Percentiles rank a stretch among this genome's conserved stretches.
Conservation (phyloP, 1,140 invertebrate species). For the Yoshiicerus persimilis region DNA sequence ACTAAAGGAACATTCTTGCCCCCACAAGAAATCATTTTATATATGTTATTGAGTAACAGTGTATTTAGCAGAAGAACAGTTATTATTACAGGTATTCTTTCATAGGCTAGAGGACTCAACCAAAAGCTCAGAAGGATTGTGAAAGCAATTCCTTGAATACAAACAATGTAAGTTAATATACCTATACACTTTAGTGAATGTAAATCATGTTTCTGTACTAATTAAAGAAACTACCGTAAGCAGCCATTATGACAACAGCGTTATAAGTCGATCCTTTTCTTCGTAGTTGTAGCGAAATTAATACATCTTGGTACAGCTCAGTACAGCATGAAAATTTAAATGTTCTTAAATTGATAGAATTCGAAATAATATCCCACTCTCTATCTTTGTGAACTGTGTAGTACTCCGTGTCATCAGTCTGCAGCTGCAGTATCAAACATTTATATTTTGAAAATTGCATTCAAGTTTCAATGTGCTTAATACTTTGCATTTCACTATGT, state of each 20-base stretch:
- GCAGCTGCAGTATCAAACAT: neutral
- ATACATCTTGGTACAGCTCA: neutral
- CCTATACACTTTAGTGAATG: no score
- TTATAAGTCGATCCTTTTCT: neutral
- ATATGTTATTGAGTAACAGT: slow-evolving; percentile 24
- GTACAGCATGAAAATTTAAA: neutral
- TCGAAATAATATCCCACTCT: neutral
- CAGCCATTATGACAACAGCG: neutral
- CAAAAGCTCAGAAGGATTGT: slow-evolving; percentile 28
- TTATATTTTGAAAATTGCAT: neutral
- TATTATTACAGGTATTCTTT: slow-evolving; percentile 26
- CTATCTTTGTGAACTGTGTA: neutral
- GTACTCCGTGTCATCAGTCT: neutral
- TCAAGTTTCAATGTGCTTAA: neutral
- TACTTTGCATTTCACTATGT: neutral
- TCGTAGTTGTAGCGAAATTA: neutral
- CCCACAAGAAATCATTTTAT: slow-evolving; percentile 22
- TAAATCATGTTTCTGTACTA: no score
- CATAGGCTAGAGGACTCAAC: slow-evolving; percentile 2
- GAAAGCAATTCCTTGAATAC: slow-evolving; percentile 1
- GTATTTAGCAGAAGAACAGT: neutral
- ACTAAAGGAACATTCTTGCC: slow-evolving; percentile 28
- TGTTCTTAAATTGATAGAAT: neutral
- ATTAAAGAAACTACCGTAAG: neutral
- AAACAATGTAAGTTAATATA: neutral